Evolutionary conservation across 2,888 invertebrate species (phyloP).

Genomic region (Theristus sp.): DNA sequence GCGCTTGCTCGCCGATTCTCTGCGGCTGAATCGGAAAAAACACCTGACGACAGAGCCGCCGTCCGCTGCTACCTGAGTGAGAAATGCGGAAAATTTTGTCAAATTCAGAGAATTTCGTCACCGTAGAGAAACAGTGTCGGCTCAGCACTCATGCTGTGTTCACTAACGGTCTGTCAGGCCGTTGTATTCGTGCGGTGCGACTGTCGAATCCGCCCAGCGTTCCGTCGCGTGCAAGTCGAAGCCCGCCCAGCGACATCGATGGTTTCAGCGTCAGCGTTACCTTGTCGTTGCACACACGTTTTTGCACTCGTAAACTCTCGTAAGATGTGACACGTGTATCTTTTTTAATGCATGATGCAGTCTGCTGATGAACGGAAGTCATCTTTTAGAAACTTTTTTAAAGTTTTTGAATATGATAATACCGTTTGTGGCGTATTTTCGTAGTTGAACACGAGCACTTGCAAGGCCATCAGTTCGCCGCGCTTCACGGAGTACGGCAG

Average conservation of each 20-base stretch:
- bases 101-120: too few species aligned
- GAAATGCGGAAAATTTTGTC: too few species aligned
- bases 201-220: background rate
- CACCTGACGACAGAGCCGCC: conserved; percentile 44
- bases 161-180: background rate
- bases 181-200: conserved; percentile 12
- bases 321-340: too few species aligned
- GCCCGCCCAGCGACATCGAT: conserved; percentile 39
- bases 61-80: conserved; percentile 17
- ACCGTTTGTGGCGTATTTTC: conserved; percentile 46
- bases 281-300: too few species aligned
- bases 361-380: too few species aligned
- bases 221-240: conserved; percentile 28
- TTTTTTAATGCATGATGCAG: too few species aligned
- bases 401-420: too few species aligned
- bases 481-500: conserved; percentile 68
- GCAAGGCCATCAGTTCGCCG: conserved; percentile 71
- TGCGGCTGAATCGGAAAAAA: conserved; percentile 64
- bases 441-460: conserved; percentile 48
- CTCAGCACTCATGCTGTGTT: too few species aligned
- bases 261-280: conserved; percentile 69
- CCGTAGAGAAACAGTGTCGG: too few species aligned
- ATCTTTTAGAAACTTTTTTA: too few species aligned
- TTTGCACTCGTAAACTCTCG: too few species aligned
- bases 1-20: conserved; percentile 49